Percentiles rank a stretch among this genome's conserved stretches.
These are phyloP conservation scores for Castor canadensis DNA, from an alignment of 2,113 vertebrate species.

Conservation along the genomic window DNA sequence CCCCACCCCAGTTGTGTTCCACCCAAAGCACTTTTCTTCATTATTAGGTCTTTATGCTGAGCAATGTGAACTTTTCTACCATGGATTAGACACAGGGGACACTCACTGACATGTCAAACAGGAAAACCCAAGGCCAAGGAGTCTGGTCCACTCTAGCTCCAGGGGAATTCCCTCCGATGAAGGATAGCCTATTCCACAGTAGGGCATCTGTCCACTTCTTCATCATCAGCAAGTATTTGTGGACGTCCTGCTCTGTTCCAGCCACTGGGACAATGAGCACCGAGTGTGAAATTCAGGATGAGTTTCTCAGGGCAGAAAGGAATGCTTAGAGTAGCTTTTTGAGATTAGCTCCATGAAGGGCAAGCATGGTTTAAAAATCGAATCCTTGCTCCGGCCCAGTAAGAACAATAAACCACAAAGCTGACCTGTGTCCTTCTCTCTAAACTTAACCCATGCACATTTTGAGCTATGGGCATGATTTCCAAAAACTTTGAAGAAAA, in stretches of 20 bases:
- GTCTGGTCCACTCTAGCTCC: neutral
- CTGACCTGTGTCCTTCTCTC: neutral
- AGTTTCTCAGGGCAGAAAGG: neutral
- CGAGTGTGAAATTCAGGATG: neutral
- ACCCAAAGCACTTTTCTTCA: neutral
- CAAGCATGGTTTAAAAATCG: neutral
- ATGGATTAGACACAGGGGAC: neutral
- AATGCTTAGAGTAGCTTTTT: neutral
- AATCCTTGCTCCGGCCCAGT: neutral
- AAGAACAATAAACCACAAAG: neutral
- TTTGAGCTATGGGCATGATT: neutral
- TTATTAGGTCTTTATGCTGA: neutral
- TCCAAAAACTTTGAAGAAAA: slow-evolving; percentile 26
- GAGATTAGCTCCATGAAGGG: neutral
- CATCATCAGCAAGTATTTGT: neutral
- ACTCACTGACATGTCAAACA: neutral
- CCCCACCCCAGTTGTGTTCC: neutral
- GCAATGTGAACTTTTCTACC: neutral
- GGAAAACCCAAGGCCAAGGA: neutral
- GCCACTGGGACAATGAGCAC: neutral
- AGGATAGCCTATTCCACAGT: neutral
- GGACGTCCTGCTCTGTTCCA: neutral
- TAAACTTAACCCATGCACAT: slow-evolving; percentile 36
- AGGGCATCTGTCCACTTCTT: neutral
- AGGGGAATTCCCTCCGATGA: neutral